phyloP scores from a whole-genome alignment of 2,113 vertebrate genomes.

The Cyphomyrus discorhynchus region DNA sequence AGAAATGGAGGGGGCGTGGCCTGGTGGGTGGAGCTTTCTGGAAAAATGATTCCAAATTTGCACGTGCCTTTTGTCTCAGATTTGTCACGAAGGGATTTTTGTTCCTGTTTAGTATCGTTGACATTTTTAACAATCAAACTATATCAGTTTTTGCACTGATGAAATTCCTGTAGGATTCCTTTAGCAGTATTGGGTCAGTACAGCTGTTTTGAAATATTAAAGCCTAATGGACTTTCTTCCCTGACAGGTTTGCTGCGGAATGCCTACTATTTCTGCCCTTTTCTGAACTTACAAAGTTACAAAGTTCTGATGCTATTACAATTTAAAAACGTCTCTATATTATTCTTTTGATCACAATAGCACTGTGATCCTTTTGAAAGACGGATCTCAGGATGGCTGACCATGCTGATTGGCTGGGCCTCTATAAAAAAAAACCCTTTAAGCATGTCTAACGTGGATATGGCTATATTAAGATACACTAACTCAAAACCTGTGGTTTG shows the following conservation, averaged over 20 bases:
- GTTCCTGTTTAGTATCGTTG: neutral
- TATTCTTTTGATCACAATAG: neutral
- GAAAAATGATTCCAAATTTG: neutral
- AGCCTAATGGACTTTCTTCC: neutral
- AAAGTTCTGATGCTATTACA: neutral
- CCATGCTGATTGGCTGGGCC: neutral
- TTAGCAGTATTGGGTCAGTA: neutral
- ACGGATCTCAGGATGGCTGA: neutral
- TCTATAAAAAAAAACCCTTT: neutral
- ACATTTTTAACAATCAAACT: neutral
- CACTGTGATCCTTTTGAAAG: neutral
- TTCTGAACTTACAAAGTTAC: neutral
- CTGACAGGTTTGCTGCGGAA: neutral
- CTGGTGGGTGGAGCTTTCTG: neutral
- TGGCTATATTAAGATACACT: neutral
- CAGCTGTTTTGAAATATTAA: neutral
- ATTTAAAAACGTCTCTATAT: neutral
- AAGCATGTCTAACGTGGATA: neutral
- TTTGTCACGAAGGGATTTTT: neutral
- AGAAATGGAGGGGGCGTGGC: constrained; percentile 48
- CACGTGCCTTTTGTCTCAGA: neutral
- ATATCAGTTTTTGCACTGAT: neutral
- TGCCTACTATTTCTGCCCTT: neutral
- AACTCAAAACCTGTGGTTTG: neutral
- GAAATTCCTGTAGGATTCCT: neutral